A percentile compares a stretch with the other conserved stretches of the same genome.
Evolutionary conservation across 2,888 invertebrate species (phyloP).

Genomic region (Pinctada fucata): DNA sequence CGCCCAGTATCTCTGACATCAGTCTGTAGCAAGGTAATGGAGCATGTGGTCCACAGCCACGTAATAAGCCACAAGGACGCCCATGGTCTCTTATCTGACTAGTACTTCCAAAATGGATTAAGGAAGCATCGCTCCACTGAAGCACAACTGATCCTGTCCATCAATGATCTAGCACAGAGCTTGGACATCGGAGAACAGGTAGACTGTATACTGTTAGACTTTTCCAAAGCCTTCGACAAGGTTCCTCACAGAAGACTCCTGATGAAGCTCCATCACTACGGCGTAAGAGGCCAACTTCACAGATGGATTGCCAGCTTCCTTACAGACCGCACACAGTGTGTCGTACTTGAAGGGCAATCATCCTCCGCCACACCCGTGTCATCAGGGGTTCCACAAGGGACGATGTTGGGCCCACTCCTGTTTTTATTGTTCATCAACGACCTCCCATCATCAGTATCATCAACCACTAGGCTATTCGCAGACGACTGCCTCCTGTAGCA

Average conservation of each 20-base stretch:
- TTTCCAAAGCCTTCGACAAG: slow-evolving; percentile 18
- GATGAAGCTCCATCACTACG: background rate
- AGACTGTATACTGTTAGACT: slow-evolving; percentile 13
- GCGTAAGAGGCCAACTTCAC: background rate
- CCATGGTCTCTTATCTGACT: background rate
- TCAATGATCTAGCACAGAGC: background rate
- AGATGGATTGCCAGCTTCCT: slow-evolving; percentile 11
- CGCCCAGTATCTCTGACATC: background rate
- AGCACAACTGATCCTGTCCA: background rate
- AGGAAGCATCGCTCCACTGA: background rate
- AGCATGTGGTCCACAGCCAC: background rate
- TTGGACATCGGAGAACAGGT: background rate
- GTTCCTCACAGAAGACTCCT: slow-evolving; percentile 7
- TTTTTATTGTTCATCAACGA: slow-evolving; percentile 19
- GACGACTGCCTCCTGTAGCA: background rate
- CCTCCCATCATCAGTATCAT: slow-evolving; percentile 2
- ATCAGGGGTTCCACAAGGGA: slow-evolving; percentile 27
- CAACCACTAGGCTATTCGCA: slow-evolving; percentile 6
- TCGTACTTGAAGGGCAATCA: background rate
- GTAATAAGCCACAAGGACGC: background rate
- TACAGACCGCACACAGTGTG: background rate
- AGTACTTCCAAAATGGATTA: slow-evolving; percentile 3
- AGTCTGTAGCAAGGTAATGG: background rate
- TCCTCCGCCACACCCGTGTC: background rate
- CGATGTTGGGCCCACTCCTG: slow-evolving; percentile 10